Conservation (phyloP, 2,113 vertebrate genomes). For the Chinchilla lanigera region DNA sequence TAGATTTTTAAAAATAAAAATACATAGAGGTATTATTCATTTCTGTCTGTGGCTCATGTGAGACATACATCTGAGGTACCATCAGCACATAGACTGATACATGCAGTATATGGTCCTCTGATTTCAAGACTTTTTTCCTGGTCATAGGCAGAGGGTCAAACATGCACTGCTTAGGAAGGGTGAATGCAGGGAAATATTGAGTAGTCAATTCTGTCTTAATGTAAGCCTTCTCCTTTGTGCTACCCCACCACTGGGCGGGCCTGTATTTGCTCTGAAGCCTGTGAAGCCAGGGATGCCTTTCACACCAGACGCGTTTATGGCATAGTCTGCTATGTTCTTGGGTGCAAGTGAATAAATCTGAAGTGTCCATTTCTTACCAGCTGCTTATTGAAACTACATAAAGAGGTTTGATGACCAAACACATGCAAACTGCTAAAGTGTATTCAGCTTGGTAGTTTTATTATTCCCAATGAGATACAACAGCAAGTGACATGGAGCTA, state of each 20-base stretch:
- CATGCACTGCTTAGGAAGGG: neutral
- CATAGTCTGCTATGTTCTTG: neutral
- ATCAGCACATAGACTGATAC: neutral
- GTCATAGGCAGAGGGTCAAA: neutral
- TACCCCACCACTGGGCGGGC: neutral
- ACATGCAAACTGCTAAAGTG: neutral
- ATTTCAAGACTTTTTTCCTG: neutral
- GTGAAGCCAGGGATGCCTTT: neutral
- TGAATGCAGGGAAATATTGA: neutral
- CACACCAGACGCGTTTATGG: neutral
- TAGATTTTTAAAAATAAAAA: slow-evolving; percentile 3
- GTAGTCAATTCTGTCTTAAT: neutral
- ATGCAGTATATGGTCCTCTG: neutral
- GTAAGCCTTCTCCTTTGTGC: neutral
- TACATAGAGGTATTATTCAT: neutral
- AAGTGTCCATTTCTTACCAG: neutral
- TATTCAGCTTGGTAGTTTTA: neutral
- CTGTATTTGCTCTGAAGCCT: neutral
- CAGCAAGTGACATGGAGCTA: neutral
- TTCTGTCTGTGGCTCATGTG: neutral
- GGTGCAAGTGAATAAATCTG: neutral
- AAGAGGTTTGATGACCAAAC: neutral
- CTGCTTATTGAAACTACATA: neutral
- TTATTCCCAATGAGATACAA: neutral
- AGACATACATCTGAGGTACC: neutral